These are phyloP conservation scores for Bungarus multicinctus DNA, from an alignment of 2,113 vertebrate species.

Conservation along the genomic window DNA sequence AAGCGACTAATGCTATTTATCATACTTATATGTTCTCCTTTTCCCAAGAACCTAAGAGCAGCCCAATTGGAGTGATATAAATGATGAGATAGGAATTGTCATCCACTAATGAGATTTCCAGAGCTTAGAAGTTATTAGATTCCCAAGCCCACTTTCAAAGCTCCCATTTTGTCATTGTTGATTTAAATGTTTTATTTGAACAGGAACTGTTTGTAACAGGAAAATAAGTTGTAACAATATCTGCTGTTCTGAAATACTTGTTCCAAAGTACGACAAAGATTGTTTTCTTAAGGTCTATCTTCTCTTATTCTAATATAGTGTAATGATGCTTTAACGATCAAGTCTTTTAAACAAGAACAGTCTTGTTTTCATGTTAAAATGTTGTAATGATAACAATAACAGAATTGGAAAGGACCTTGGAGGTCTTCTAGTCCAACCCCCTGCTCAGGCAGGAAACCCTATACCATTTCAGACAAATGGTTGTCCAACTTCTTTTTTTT, in stretches of 20 bases:
- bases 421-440: neutral
- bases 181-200: neutral
- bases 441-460: neutral
- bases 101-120: neutral
- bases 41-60: neutral
- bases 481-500: no score
- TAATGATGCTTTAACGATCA: neutral
- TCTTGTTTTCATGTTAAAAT: neutral
- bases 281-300: neutral
- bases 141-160: neutral
- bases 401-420: neutral
- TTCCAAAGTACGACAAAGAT: neutral
- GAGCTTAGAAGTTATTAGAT: neutral
- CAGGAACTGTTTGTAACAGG: neutral
- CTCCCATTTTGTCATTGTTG: neutral
- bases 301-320: no score
- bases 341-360: neutral
- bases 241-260: neutral
- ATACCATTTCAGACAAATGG: neutral
- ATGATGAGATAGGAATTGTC: neutral
- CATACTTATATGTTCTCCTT: neutral
- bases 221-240: neutral
- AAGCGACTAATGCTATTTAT: neutral
- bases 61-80: neutral
- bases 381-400: neutral